phyloP scores from a whole-genome alignment of 2,797 vertebrate species.

The Cossypha dichroa region DNA sequence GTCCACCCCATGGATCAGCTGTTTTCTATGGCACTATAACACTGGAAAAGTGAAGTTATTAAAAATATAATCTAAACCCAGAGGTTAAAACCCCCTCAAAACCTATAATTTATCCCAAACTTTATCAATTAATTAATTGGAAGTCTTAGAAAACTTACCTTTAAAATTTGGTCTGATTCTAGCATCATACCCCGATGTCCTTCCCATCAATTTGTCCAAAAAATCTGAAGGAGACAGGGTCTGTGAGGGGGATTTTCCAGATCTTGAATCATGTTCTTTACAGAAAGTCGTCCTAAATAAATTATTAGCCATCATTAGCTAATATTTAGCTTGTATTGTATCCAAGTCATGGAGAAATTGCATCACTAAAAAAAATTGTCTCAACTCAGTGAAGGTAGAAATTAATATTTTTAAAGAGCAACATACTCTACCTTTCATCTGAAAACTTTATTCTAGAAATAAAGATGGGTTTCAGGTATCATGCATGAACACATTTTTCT shows the following conservation, averaged over 20 bases:
- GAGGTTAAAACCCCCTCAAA: background rate
- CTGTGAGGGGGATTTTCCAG: constrained; percentile 85
- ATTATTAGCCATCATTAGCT: constrained; percentile 74
- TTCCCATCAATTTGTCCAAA: constrained; percentile 98
- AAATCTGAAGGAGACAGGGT: constrained; percentile 97
- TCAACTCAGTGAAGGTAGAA: background rate
- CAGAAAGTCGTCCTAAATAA: constrained; percentile 86
- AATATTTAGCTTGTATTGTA: constrained; percentile 4
- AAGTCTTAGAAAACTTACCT: constrained; percentile 83
- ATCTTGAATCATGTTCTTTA: constrained; percentile 94
- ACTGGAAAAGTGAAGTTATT: background rate
- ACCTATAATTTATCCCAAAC: background rate
- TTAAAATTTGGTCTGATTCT: constrained; percentile 99
- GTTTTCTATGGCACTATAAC: background rate
- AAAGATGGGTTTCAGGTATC: background rate
- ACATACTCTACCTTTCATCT: background rate
- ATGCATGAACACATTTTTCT: background rate
- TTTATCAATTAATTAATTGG: background rate
- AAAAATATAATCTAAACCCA: background rate
- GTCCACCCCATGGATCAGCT: background rate
- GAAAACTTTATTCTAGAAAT: background rate
- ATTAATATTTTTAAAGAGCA: background rate
- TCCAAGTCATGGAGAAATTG: background rate
- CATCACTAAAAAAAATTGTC: background rate
- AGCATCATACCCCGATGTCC: constrained; percentile 96